Evolutionary conservation across 2,888 invertebrate genomes (phyloP).

Genomic region (Enchytraeus crypticus): DNA sequence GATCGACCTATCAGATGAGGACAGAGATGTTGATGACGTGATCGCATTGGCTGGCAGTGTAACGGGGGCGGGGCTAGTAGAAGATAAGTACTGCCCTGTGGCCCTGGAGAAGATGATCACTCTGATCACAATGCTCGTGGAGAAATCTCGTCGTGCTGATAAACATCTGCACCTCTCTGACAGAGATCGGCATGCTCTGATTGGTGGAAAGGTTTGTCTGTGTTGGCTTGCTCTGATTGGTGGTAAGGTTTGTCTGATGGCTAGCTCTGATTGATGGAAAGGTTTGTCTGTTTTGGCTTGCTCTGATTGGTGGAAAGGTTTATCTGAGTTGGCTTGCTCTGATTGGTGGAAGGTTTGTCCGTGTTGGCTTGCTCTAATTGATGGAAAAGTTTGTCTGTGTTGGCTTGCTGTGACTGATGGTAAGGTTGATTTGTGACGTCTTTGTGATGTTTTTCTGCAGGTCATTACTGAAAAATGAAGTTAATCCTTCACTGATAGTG

Average conservation of each 20-base stretch:
- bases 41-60: conserved; percentile 52
- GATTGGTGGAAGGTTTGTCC: no score
- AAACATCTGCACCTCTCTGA: conserved; percentile 63
- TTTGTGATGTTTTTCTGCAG: no score
- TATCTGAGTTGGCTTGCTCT: no score
- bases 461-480: no score
- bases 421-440: conserved; percentile 65
- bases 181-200: conserved; percentile 70
- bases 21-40: conserved; percentile 59
- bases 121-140: conserved; percentile 75
- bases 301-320: conserved; percentile 76
- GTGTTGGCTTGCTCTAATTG: no score
- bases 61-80: no score
- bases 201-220: conserved; percentile 71
- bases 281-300: no score
- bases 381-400: no score
- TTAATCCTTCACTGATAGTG: no score
- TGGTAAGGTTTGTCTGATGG: no score
- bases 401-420: conserved; percentile 74
- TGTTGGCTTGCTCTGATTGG: no score
- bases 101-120: conserved; percentile 93
- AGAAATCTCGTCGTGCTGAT: conserved; percentile 67
- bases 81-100: conserved; percentile 74
- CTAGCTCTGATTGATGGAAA: no score
- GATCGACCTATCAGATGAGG: conserved; percentile 56